These are phyloP conservation scores for Choreutis nemorana DNA, from an alignment of 2,888 invertebrate species.

Conservation along the genomic window DNA sequence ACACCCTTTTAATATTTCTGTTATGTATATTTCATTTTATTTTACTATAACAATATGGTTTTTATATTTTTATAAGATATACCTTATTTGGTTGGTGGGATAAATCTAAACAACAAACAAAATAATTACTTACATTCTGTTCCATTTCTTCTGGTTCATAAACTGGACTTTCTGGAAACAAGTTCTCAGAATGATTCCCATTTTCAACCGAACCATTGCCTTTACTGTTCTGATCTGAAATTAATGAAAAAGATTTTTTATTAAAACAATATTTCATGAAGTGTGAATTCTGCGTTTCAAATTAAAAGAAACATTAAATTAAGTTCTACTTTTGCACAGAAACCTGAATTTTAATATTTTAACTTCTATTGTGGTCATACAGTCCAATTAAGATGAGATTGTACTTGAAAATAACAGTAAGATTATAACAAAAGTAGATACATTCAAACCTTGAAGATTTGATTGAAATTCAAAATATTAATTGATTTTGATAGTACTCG, in stretches of 20 bases:
- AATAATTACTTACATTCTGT: slow-evolving; percentile 11
- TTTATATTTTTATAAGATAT: background rate
- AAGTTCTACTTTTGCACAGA: too few relatives aligned
- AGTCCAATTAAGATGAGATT: too few relatives aligned
- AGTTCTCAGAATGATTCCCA: slow-evolving; percentile 30
- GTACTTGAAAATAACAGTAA: too few relatives aligned
- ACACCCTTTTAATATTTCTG: background rate
- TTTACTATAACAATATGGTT: background rate
- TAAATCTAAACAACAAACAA: slow-evolving; percentile 16
- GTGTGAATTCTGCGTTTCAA: too few relatives aligned
- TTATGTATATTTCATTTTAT: background rate
- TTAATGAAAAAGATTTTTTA: background rate
- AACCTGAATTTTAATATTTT: too few relatives aligned
- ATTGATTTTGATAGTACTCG: too few relatives aligned
- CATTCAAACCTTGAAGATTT: too few relatives aligned
- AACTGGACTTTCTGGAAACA: slow-evolving; percentile 53
- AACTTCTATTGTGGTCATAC: too few relatives aligned
- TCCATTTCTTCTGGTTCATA: slow-evolving; percentile 44
- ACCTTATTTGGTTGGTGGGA: background rate
- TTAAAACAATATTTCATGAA: too few relatives aligned
- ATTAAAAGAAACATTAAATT: too few relatives aligned
- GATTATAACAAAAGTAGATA: too few relatives aligned
- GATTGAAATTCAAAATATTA: too few relatives aligned
- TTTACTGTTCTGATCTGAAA: slow-evolving; percentile 4
- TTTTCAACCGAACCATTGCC: slow-evolving; percentile 3